Evolutionary conservation across 37 sponge, comb jelly and placozoan genomes (phyloP), one percentile per base, ranked within the genome.

Genomic region (Spongilla lacustris): DNA sequence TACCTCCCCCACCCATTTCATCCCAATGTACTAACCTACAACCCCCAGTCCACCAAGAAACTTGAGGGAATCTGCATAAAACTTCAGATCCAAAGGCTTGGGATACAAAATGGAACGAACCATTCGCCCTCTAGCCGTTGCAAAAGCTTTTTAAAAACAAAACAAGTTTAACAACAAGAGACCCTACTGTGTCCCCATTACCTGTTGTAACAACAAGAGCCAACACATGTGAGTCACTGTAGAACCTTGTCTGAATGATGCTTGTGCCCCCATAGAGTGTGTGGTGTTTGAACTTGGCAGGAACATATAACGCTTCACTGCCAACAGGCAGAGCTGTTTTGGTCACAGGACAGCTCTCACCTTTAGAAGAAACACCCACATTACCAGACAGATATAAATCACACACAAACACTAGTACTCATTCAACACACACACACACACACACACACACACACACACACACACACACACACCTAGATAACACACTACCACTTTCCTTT

Each of bases 321-420:
- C 75, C 81, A 26, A 49, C 67, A 25, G 91, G 95, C 23, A 94
- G 83, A 9, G 89, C 73, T 9, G 94, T 90, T 85, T 96, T 94
- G 46, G 87, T 91, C 31, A 96, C 94, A 4, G 94, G 97, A 35
- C 92, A 85, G 84, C 94, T 94, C 84, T 96, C 97, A 28, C 95
- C 94, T 94, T 29, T 6, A 36, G 69, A 32, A 0, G 0, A 22
- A 5, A 71, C 28, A 27, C 13, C 5, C n/a, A 81, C 46, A 8
- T 8, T 10, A 4, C 8, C 46, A 46, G 8, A 8, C 46, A 46
- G n/a, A n/a, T n/a, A n/a, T n/a, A n/a, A n/a, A n/a, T n/a, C 46
- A 8, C 46, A 46, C 46, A 8, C 46, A 46, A 4, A 8, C 46
- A 46, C 46, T 10, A 4, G 8, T 8, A 46, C 46, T 10, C 46